phyloP scores from a whole-genome alignment of 2,113 vertebrate species.

The Syngnathus scovelli region DNA sequence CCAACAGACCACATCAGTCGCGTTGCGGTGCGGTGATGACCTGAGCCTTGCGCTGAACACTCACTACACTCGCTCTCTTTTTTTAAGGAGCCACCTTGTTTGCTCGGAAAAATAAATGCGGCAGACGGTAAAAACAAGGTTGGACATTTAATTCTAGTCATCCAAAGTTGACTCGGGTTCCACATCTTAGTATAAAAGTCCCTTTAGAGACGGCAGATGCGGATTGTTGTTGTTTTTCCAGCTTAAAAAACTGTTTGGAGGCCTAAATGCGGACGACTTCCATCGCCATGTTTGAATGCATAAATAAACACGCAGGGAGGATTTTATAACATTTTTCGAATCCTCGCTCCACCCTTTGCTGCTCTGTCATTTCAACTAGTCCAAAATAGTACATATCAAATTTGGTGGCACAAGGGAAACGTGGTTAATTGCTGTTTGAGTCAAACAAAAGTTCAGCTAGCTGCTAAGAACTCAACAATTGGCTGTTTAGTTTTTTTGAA shows the following conservation, averaged over 20 bases:
- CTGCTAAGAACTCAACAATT: background rate
- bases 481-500: too few species aligned
- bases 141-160: constrained; percentile 44
- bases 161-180: constrained; percentile 40
- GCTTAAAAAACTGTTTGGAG: constrained; percentile 21
- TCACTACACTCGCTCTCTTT: background rate
- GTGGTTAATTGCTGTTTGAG: background rate
- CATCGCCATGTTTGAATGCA: constrained; percentile 51
- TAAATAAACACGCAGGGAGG: constrained; percentile 34
- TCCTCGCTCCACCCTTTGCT: constrained; percentile 59
- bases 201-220: constrained; percentile 25
- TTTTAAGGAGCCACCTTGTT: constrained; percentile 5
- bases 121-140: constrained; percentile 51
- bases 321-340: constrained; percentile 59
- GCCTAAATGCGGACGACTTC: constrained; percentile 36
- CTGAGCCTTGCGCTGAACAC: constrained; percentile 11
- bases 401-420: constrained; percentile 1
- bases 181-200: constrained; percentile 18
- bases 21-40: constrained; percentile 48
- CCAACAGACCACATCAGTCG: constrained; percentile 62
- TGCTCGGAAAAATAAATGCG: constrained; percentile 32
- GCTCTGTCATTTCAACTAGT: constrained; percentile 71
- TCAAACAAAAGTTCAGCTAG: background rate
- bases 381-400: constrained; percentile 38
- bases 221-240: constrained; percentile 30